A percentile compares a stretch with the other conserved stretches of the same genome.
Conservation (phyloP, 2,113 vertebrate species). For the Tachuris rubrigastra region DNA sequence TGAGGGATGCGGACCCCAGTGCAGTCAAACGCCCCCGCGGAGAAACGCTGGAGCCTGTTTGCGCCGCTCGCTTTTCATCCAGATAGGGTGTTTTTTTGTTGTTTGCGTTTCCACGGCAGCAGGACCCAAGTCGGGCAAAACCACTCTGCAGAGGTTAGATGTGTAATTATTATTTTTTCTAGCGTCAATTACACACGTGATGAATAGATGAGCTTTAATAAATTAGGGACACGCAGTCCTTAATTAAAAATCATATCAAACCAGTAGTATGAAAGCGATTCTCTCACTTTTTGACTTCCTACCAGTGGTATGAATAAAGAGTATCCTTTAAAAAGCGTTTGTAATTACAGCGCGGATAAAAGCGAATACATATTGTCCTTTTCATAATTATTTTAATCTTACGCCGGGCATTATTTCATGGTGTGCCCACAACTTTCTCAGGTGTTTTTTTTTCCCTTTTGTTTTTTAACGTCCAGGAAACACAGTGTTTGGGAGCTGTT, state of each 20-base stretch:
- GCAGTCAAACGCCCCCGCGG: background rate
- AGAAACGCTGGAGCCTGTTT: background rate
- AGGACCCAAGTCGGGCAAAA: background rate
- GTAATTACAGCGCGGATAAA: conserved; percentile 43
- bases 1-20: background rate
- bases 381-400: conserved; percentile 44
- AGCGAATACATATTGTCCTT: conserved; percentile 26
- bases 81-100: background rate
- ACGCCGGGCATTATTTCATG: background rate
- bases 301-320: conserved; percentile 37
- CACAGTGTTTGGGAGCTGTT: background rate
- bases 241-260: conserved; percentile 47
- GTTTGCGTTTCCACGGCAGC: background rate
- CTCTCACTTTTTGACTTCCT: conserved; percentile 41
- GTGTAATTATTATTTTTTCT: background rate
- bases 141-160: background rate
- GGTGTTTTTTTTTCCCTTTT: no score
- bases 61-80: background rate
- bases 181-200: conserved; percentile 42
- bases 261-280: background rate
- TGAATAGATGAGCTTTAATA: conserved; percentile 56
- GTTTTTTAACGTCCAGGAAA: background rate
- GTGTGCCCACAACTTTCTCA: background rate
- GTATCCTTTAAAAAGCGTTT: conserved; percentile 4
- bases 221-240: conserved; percentile 40